Base-by-base conservation (phyloP, 2,113 vertebrate genomes). In the Neodontobutis hainanensis region DNA sequence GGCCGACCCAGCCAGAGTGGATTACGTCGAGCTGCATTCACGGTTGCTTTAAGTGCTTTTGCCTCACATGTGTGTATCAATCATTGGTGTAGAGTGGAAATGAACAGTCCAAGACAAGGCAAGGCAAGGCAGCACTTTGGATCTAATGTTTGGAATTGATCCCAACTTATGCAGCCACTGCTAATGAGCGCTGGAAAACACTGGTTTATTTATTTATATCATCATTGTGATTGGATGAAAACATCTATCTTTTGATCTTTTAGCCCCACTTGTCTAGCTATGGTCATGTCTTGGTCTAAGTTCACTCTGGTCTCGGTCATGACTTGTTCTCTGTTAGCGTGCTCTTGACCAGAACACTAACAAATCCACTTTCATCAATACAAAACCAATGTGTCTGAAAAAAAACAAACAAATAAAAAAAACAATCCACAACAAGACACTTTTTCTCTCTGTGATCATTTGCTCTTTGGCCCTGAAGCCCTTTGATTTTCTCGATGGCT, bases 41-140 rank as follows among this genome's bases (percentile, higher is more conserved):
- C 83, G 84, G 89, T 91, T 93, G 91, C 93, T 94, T 92, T 86
- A 93, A 93, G 90, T 88, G 83, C 70, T 66, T 69, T 92, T 83
- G 90, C 82, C 74, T 65, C 62, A 60, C 36, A 59, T 44, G 52
- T 62, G 60, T 43, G 36, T 42, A 70, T 48, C 43, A 55, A 60
- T 59, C 44, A 15, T 61, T 59, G 19, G 46, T 27, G 6, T 40
- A 38, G 34, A 45, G 8, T 53, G 52, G 36, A n/a, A 36, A 38
- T 36, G 11, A 61, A 62, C 55, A 72, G 56, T 61, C 51, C 65
- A 42, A 75, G 53, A 69, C 52, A 82, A 68, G 63, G 10, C 7
- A 40, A 53, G 51, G 19, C 19, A 34, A 14, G 52, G 34, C 6
- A 36, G 34, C 32, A 3, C 4, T 55, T 36, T 36, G 0, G 1